A percentile compares a stretch with the other conserved stretches of the same genome.
Evolutionary conservation across 2,113 vertebrate species (phyloP).

Genomic region (Otocyon megalotis): DNA sequence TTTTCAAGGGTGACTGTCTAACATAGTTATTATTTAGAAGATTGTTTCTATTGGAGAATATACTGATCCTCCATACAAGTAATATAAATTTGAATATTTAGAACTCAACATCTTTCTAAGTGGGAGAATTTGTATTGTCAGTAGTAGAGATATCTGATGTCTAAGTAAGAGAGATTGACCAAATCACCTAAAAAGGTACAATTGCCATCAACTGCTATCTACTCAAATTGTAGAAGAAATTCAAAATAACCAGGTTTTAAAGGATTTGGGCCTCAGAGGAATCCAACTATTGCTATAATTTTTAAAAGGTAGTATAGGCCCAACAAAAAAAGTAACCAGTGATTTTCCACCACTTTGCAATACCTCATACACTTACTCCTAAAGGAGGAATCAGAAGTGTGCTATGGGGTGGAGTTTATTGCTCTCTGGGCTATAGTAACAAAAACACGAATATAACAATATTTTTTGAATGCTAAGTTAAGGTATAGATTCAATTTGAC

Average conservation of each 20-base stretch:
- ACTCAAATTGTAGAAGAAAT: background rate
- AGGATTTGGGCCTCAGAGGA: background rate
- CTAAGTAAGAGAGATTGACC: background rate
- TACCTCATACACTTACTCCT: background rate
- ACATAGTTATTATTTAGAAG: background rate
- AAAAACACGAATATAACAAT: background rate
- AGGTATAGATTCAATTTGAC: background rate
- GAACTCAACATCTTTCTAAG: background rate
- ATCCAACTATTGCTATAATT: background rate
- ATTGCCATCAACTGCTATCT: background rate
- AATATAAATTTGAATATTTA: background rate
- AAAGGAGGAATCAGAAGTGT: background rate
- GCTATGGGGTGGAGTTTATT: background rate
- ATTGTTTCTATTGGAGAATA: constrained; percentile 4
- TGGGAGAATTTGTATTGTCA: background rate
- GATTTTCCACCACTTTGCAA: background rate
- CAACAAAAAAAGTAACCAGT: background rate
- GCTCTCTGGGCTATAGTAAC: background rate
- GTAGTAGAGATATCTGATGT: background rate
- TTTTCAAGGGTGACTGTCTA: background rate
- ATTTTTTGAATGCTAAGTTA: background rate
- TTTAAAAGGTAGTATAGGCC: background rate
- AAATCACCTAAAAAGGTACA: background rate
- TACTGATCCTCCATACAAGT: background rate
- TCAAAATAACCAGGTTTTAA: background rate